Percentiles rank a stretch among this genome's conserved stretches.
These are phyloP conservation scores for Microcebus griseorufus DNA, from an alignment of 2,113 vertebrate genomes.

Conservation along the genomic window DNA sequence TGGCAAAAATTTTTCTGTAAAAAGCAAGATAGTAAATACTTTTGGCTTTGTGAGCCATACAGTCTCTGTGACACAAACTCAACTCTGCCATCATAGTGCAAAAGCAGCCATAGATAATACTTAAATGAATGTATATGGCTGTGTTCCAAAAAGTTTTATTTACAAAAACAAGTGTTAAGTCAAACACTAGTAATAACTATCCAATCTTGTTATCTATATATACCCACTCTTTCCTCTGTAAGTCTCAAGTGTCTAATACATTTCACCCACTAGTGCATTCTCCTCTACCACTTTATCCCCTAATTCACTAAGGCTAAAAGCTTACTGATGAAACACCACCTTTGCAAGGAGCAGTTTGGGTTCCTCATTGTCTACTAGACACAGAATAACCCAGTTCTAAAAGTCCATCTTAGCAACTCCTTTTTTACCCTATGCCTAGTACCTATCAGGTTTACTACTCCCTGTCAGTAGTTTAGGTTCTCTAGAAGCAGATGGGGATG, in stretches of 20 bases:
- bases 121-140: not conserved
- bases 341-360: not conserved
- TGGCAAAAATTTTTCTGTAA: slow-evolving; percentile 1
- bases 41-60: not conserved
- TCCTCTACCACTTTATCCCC: not conserved
- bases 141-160: not conserved
- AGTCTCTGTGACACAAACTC: not conserved
- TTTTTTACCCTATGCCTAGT: not conserved
- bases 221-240: not conserved
- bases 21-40: not conserved
- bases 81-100: not conserved
- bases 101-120: not conserved
- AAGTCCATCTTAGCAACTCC: not conserved
- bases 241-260: not conserved
- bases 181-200: not conserved
- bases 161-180: not conserved
- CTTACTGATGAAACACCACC: not conserved
- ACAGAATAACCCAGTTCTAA: not conserved
- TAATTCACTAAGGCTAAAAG: not conserved
- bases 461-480: not conserved
- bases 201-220: not conserved
- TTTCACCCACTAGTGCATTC: not conserved
- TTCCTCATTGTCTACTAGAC: not conserved
- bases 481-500: not conserved
- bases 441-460: not conserved